Evolutionary conservation across 2,113 vertebrate genomes (phyloP).

Genomic region (Nanorana parkeri): DNA sequence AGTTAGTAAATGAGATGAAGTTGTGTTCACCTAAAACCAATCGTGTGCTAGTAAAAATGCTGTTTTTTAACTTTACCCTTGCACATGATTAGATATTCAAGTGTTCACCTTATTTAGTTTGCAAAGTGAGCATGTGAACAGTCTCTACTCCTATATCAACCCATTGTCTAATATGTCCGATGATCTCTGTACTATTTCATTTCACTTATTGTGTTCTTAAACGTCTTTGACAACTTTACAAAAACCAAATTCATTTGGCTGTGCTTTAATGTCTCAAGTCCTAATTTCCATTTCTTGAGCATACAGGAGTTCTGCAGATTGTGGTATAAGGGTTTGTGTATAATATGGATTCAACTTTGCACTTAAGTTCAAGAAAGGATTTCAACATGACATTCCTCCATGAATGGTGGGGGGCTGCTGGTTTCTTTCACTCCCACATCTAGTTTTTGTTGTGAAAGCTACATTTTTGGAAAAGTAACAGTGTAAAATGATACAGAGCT

Average conservation of each 20-base stretch:
- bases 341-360: background rate
- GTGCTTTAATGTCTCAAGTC: conserved; percentile 21
- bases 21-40: no score
- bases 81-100: no score
- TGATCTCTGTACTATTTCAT: conserved; percentile 18
- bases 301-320: conserved; percentile 27
- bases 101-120: no score
- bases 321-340: conserved; percentile 22
- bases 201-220: background rate
- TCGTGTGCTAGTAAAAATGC: no score
- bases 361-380: conserved; percentile 40
- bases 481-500: conserved; percentile 29
- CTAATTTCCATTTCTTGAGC: conserved; percentile 31
- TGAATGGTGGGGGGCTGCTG: conserved; percentile 6
- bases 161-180: background rate
- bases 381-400: background rate
- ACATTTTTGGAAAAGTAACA: background rate
- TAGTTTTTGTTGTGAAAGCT: conserved; percentile 30
- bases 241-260: background rate
- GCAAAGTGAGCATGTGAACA: no score
- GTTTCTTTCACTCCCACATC: conserved; percentile 17
- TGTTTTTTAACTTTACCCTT: no score
- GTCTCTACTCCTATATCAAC: no score
- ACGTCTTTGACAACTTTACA: background rate
- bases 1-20: no score